Evolutionary conservation across 2,888 invertebrate species (phyloP), one percentile per base, ranked within the genome.

Genomic region (Pristionchus fissidentatus): DNA sequence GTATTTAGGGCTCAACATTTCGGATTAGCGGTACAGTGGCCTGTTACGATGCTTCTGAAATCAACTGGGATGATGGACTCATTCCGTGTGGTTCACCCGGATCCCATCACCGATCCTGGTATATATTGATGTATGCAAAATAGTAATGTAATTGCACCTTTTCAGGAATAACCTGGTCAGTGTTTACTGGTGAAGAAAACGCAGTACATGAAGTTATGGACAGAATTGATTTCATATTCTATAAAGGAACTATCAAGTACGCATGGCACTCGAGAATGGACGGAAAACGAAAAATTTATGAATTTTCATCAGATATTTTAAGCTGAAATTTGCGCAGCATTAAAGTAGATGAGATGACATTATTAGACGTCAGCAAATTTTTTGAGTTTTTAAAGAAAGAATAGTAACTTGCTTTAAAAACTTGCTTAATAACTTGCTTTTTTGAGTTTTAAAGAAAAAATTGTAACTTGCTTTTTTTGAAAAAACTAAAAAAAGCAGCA

Each of bases 171-270:
- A 66, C 66, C 5, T 66, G 66, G 66, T 35, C 22, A 22, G 3
- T 38, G 29, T 15, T 26, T n/a, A 43, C 19, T 2, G 29, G 10
- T 1, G 43, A 46, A n/a, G n/a, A n/a, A n/a, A n/a, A n/a, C n/a
- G n/a, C n/a, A n/a, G n/a, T n/a, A n/a, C n/a, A n/a, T n/a, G n/a
- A n/a, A 26, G 26, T 46, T 2, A 43, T 38, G 43, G 73, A 43
- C 4, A 41, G 73, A 15, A 43, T 73, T 0, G 73, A 73, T 22
- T 73, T 73, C 73, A 73, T 73, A n/a, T 73, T 73, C 73, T 73
- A 73, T 73, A n/a, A 43, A 35, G 73, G 73, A 7, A 26, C 46
- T 10, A 4, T 73, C 19, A 73, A 35, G 73, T 73, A 19, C 49
- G 10, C 10, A 10, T 49, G 8, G 10, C 19, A 49, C 19, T 49